A percentile compares a stretch with the other conserved stretches of the same genome.
These are phyloP conservation scores for Rhopilema esculentum DNA, from an alignment of 30 jellyfish, hydroid and myxozoan species.

Conservation along the genomic window DNA sequence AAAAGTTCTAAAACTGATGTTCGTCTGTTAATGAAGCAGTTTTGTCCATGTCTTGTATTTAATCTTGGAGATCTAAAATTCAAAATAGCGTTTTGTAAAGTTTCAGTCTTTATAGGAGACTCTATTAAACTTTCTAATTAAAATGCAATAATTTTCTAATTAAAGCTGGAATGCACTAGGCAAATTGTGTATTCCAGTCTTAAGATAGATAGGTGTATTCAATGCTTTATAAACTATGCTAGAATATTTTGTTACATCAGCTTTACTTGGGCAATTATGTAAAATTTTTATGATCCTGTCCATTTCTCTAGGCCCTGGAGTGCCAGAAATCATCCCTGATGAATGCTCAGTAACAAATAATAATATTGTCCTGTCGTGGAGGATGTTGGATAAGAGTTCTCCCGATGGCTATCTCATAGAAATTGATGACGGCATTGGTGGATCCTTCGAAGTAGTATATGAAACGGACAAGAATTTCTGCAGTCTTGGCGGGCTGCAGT, in stretches of 20 bases:
- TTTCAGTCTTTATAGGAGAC: too few relatives aligned
- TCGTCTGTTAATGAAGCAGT: too few relatives aligned
- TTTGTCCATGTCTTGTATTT: too few relatives aligned
- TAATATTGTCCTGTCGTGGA: constrained; percentile 84
- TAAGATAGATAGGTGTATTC: background rate
- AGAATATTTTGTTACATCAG: background rate
- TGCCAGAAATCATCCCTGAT: constrained; percentile 79
- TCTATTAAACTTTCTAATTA: too few relatives aligned
- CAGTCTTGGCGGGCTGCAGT: constrained; percentile 93
- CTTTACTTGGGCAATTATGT: too few relatives aligned
- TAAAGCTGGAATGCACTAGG: too few relatives aligned
- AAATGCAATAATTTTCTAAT: too few relatives aligned
- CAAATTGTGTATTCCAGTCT: background rate
- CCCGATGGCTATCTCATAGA: constrained; percentile 85
- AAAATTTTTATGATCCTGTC: too few relatives aligned
- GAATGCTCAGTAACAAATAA: constrained; percentile 86
- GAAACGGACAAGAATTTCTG: constrained; percentile 82
- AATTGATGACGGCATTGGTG: constrained; percentile 92
- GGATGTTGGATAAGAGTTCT: constrained; percentile 35
- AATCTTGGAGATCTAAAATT: too few relatives aligned
- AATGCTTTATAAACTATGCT: background rate
- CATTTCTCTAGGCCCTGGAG: constrained; percentile 85
- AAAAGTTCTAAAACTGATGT: too few relatives aligned
- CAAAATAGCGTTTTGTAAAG: too few relatives aligned
- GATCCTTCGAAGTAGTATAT: constrained; percentile 82